Evolutionary conservation across 2,113 vertebrate genomes (phyloP), one percentile per base, ranked within the genome.

Genomic region (Lepisosteus osseus): DNA sequence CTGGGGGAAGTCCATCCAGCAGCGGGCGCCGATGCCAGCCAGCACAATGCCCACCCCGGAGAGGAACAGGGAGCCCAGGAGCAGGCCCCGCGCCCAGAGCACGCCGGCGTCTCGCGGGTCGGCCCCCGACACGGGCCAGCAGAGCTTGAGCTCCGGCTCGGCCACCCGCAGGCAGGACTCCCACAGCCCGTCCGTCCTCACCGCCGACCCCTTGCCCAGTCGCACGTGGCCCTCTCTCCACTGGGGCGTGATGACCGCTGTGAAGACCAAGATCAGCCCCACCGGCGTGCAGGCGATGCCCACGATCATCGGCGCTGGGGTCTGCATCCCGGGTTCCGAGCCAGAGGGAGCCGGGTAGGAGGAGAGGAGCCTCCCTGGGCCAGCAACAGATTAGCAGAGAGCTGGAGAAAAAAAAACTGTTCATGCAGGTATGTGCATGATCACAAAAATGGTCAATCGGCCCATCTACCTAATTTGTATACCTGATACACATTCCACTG

Each of bases 161-260:
- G 82, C 87, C 80, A 92, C 87, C 80, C 92, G 89, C 69, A 93
- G 77, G 78, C 92, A 93, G 76, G 88, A 92, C 77, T 93, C 90
- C 92, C 92, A 93, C 0, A 93, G 75, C 6, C 91, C 91, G 3
- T 92, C 91, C 0, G 90, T 89, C 15, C 89, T 86, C 29, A 89
- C 72, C 0, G 76, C 57, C 1, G 72, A 79, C 1, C 81, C 61
- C 44, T 79, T 67, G 11, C 81, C 77, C 61, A 92, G 74, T 51
- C 72, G 85, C 0, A 87, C 84, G 41, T 89, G 86, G 11, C 89
- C 89, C 70, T 92, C 89, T 71, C 92, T 76, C 90, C 92, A 93
- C 79, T 93, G 90, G 0, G 92, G 92, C 0, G 90, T 93, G 84
- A 92, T 92, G 55, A 89, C 89, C 0, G 92, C 90, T 0, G 90